A percentile compares a stretch with the other conserved stretches of the same genome.
phyloP scores from a whole-genome alignment of 2,113 vertebrate genomes.

The Hyla sarda region DNA sequence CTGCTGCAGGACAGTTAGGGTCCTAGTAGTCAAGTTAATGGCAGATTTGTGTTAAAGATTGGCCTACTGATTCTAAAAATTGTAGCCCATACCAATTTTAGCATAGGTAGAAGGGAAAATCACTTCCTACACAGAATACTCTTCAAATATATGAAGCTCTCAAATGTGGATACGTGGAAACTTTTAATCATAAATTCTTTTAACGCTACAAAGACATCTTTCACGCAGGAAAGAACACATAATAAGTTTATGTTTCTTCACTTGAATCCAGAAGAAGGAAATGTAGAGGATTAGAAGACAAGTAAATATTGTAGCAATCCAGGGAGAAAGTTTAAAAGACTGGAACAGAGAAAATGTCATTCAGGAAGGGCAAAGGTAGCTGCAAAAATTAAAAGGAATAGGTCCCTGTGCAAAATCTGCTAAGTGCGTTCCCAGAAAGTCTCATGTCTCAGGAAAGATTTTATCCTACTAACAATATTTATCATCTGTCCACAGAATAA shows the following conservation, averaged over 20 bases:
- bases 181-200: not conserved
- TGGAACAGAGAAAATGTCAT: not conserved
- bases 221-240: not conserved
- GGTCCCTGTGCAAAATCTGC: not conserved
- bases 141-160: constrained; percentile 10
- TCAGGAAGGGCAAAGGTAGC: not conserved
- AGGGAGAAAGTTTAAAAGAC: not conserved
- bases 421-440: no score
- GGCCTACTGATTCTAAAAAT: not conserved
- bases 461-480: not conserved
- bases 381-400: not conserved
- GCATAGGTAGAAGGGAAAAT: not conserved
- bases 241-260: not conserved
- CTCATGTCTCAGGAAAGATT: not conserved
- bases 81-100: not conserved
- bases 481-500: not conserved
- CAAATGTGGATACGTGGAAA: constrained; percentile 7
- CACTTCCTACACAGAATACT: not conserved
- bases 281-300: not conserved
- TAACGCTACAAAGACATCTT: not conserved
- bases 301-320: not conserved
- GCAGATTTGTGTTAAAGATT: not conserved
- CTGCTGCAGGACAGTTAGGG: no score
- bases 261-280: constrained; percentile 8
- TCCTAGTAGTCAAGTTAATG: no score